A percentile compares a stretch with the other conserved stretches of the same genome.
These are phyloP conservation scores for Acipenser transmontanus DNA, from an alignment of 2,797 vertebrate genomes.

Conservation along the genomic window DNA sequence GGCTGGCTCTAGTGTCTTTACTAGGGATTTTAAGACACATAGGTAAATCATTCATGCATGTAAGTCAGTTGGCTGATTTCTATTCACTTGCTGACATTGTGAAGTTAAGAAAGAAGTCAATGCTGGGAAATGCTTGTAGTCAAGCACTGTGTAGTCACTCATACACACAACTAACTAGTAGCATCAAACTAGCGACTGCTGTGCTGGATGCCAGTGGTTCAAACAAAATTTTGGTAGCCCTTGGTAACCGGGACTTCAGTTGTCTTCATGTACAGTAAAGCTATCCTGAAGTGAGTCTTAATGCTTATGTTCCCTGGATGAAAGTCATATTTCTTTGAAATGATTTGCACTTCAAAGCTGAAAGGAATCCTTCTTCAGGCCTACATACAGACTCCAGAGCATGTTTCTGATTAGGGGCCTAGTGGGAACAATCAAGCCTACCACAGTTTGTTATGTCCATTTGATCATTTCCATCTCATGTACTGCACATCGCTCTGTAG, in stretches of 20 bases:
- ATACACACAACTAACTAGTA: too few relatives aligned
- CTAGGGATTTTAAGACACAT: not conserved
- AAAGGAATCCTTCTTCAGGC: not conserved
- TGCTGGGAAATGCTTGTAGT: too few relatives aligned
- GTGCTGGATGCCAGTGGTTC: too few relatives aligned
- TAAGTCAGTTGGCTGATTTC: too few relatives aligned
- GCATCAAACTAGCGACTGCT: too few relatives aligned
- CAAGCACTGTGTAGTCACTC: too few relatives aligned
- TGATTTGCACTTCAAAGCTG: not conserved
- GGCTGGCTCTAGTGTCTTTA: too few relatives aligned
- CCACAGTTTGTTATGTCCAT: conserved; percentile 4
- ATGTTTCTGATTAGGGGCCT: not conserved
- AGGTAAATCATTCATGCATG: too few relatives aligned
- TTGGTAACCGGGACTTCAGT: not conserved
- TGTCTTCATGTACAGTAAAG: conserved; percentile 7
- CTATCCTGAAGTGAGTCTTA: not conserved
- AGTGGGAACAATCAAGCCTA: not conserved
- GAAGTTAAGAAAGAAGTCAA: too few relatives aligned
- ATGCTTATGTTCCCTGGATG: not conserved
- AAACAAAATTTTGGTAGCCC: not conserved
- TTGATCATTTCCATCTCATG: not conserved
- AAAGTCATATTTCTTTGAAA: not conserved
- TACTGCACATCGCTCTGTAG: not conserved
- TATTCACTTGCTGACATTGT: too few relatives aligned
- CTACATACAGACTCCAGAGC: not conserved